Evolutionary conservation across 1,140 invertebrate genomes (phyloP).

Genomic region (Thrips palmi): DNA sequence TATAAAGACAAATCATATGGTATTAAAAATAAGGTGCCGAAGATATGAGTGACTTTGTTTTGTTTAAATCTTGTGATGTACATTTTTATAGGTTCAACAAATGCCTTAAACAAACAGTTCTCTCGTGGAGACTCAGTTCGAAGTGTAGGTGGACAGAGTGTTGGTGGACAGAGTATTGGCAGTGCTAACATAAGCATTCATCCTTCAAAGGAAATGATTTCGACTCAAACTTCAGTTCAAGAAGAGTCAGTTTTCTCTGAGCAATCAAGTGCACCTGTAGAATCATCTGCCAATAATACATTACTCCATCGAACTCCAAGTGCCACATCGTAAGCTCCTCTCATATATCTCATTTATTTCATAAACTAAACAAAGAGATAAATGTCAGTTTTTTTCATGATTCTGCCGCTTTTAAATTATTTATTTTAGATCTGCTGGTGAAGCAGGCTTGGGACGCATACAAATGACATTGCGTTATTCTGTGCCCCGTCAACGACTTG

Average conservation of each 20-base stretch:
- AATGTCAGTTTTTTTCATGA: slow-evolving; percentile 2
- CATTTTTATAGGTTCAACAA: too few relatives aligned
- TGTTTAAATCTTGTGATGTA: too few relatives aligned
- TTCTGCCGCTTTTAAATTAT: neutral
- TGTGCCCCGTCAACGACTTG: slow-evolving; percentile 55
- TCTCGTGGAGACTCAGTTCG: too few relatives aligned
- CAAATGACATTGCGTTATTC: slow-evolving; percentile 76
- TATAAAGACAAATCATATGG: too few relatives aligned
- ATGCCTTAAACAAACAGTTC: too few relatives aligned
- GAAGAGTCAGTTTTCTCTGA: slow-evolving; percentile 2
- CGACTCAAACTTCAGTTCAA: neutral
- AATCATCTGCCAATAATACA: neutral
- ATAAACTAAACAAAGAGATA: neutral
- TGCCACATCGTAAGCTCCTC: slow-evolving; percentile 25
- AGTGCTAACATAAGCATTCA: too few relatives aligned
- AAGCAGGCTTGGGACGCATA: slow-evolving; percentile 54
- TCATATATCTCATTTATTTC: too few relatives aligned
- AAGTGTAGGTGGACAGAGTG: too few relatives aligned
- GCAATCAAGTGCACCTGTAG: neutral
- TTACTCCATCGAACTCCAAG: slow-evolving; percentile 19
- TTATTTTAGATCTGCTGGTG: slow-evolving; percentile 25
- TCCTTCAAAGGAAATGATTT: too few relatives aligned
- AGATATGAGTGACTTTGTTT: too few relatives aligned
- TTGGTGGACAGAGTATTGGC: too few relatives aligned
- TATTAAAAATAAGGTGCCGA: too few relatives aligned